A percentile compares a stretch with the other conserved stretches of the same genome.
These are phyloP conservation scores for Mastomys coucha DNA, from an alignment of 2,113 vertebrate genomes.

Conservation along the genomic window DNA sequence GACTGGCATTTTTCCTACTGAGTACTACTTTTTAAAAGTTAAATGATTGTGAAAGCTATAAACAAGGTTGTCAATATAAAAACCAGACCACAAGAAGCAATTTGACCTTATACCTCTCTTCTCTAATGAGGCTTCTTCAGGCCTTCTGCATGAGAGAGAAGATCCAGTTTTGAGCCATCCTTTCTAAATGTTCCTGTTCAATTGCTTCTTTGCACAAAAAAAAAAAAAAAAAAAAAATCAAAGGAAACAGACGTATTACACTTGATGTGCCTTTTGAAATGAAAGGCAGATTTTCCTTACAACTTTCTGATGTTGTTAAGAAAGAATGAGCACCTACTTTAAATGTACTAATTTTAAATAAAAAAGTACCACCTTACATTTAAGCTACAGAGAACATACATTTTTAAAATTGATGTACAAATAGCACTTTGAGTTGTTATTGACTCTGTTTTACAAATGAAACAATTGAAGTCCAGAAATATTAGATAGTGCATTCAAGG, in stretches of 20 bases:
- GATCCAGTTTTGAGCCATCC: neutral
- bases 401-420: conserved; percentile 29
- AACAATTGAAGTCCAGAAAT: conserved; percentile 15
- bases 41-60: conserved; percentile 45
- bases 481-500: neutral
- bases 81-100: conserved; percentile 30
- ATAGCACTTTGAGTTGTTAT: neutral
- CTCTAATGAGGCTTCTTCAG: conserved; percentile 36
- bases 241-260: neutral
- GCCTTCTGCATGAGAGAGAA: conserved; percentile 23
- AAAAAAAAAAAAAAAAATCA: too few relatives aligned
- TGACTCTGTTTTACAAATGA: neutral
- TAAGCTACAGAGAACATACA: conserved; percentile 8
- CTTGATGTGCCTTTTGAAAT: conserved; percentile 1
- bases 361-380: conserved; percentile 15
- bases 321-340: neutral
- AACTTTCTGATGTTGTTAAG: conserved; percentile 19
- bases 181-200: conserved; percentile 24
- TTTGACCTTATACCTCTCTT: conserved; percentile 35
- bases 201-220: neutral
- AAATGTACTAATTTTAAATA: conserved; percentile 17
- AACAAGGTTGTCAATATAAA: conserved; percentile 45
- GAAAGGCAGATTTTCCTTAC: neutral
- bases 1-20: conserved; percentile 20
- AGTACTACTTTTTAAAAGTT: conserved; percentile 6